These are phyloP conservation scores for Chirona hameri DNA, from an alignment of 2,888 invertebrate species.

Conservation along the genomic window DNA sequence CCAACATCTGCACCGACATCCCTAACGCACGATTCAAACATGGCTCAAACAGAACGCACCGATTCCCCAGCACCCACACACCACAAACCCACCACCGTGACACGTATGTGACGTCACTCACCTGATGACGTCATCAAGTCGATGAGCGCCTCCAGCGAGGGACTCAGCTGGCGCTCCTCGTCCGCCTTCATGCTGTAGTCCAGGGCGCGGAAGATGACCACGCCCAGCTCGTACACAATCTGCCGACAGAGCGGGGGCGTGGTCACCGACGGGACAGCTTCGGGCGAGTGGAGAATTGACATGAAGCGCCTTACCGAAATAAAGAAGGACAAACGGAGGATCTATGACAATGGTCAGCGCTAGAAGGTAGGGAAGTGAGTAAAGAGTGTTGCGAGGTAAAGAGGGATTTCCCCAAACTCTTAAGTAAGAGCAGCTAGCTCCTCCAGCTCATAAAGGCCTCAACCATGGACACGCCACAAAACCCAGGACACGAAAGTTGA, in stretches of 20 bases:
- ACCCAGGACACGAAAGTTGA: too few relatives aligned
- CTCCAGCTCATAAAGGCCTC: too few relatives aligned
- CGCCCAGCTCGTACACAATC: constrained; percentile 75
- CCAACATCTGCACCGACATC: too few relatives aligned
- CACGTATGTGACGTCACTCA: constrained; percentile 44
- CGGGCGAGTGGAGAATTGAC: too few relatives aligned
- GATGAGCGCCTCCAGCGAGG: constrained; percentile 79
- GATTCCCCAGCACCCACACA: too few relatives aligned
- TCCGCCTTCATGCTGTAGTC: constrained; percentile 81
- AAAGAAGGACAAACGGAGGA: too few relatives aligned
- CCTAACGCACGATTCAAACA: too few relatives aligned
- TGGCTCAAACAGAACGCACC: too few relatives aligned
- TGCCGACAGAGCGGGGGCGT: constrained; percentile 50
- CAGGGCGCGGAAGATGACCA: constrained; percentile 80
- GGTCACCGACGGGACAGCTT: not conserved
- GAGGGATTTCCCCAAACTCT: not conserved
- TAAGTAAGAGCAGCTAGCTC: not conserved
- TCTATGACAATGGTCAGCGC: too few relatives aligned
- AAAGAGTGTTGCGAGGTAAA: not conserved
- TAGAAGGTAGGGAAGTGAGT: too few relatives aligned
- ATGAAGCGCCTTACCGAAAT: too few relatives aligned
- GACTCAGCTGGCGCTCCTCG: constrained; percentile 80
- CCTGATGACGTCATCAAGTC: constrained; percentile 76
- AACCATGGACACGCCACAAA: too few relatives aligned
- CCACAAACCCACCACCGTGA: not conserved